These are phyloP conservation scores for Poecilia picta DNA, from an alignment of 2,797 vertebrate species.

Conservation along the genomic window DNA sequence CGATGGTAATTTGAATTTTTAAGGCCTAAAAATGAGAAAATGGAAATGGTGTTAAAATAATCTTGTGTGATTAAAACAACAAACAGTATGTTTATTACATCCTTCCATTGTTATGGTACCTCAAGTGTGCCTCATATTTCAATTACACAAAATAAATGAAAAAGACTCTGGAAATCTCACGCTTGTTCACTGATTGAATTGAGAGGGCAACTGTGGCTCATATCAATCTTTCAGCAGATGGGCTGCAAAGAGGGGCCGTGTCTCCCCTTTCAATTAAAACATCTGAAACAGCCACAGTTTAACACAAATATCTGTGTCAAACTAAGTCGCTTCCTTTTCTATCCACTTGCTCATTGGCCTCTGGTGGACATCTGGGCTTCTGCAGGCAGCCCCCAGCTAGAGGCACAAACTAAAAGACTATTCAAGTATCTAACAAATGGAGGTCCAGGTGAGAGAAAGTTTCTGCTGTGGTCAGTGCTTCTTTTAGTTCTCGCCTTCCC, in stretches of 20 bases:
- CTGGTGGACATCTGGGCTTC: conserved; percentile 26
- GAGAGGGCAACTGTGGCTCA: conserved; percentile 73
- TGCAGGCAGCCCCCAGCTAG: conserved; percentile 19
- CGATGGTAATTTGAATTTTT: conserved; percentile 35
- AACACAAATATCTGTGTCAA: conserved; percentile 65
- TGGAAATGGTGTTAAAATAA: conserved; percentile 28
- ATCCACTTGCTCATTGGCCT: conserved; percentile 35
- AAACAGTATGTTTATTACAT: conserved; percentile 64
- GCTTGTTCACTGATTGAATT: conserved; percentile 65
- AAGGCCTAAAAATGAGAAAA: conserved; percentile 12
- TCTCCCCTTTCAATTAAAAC: conserved; percentile 77
- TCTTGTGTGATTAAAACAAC: conserved; percentile 65
- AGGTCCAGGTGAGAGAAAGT: conserved; percentile 33
- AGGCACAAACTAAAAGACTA: conserved; percentile 17
- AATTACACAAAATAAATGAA: conserved; percentile 75
- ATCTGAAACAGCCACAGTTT: conserved; percentile 70
- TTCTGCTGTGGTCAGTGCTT: conserved; percentile 11
- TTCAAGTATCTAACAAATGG: background rate
- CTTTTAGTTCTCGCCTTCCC: conserved; percentile 5
- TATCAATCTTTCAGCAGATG: conserved; percentile 77
- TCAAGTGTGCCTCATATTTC: conserved; percentile 60
- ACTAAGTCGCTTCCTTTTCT: conserved; percentile 57
- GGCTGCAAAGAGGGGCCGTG: conserved; percentile 71
- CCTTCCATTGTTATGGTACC: conserved; percentile 51
- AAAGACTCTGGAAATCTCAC: conserved; percentile 67